Base-by-base conservation (phyloP, 2,113 vertebrate species). In the Microcebus lehilahytsara region DNA sequence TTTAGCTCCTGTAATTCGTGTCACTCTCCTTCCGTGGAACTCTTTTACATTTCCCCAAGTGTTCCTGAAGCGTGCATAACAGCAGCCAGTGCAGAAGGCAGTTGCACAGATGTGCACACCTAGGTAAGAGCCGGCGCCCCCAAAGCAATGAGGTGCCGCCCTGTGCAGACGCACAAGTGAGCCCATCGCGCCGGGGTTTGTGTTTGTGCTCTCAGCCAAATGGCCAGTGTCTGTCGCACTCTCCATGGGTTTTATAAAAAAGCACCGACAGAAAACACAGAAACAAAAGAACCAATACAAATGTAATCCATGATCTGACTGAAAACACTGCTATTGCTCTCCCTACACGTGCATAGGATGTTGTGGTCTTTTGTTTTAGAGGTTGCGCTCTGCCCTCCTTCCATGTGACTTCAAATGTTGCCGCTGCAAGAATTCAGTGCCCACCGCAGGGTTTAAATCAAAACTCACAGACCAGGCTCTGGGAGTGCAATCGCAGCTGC, bases 141-240 rank as follows among this genome's bases (percentile, higher is more conserved):
- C 5, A 53, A 53, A 12, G 77, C 16, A 0, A n/a, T 22, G 67
- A n/a, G 27, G 62, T 12, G 11, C 62, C 27, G 13, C 62, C 11
- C 25, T 64, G 62, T 30, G 62, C 62, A 64, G 62, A 64, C 25
- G 62, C 62, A 2, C 62, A 64, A 53, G 67, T 16, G n/a, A 17
- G 66, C 0, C 4, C 0, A 16, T 1, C 4, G 5, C 0, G 4
- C n/a, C 8, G 3, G 0, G 3, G 22, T 51, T 34, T 0, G 0
- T 17, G 0, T 64, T 4, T 62, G 51, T 49, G 53, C 34, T 62
- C 25, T 27, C 37, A 13, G 30, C 69, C 66, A 56, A 79, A 22
- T 0, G 27, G 23, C 66, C 7, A 9, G 1, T 0, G 0, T 14
- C 90, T 46, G 3, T 1, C 1, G 22, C 0, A 0, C 34, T 69